These are phyloP conservation scores for Ennomos erosarius DNA, from an alignment of 2,888 invertebrate species.

Conservation along the genomic window DNA sequence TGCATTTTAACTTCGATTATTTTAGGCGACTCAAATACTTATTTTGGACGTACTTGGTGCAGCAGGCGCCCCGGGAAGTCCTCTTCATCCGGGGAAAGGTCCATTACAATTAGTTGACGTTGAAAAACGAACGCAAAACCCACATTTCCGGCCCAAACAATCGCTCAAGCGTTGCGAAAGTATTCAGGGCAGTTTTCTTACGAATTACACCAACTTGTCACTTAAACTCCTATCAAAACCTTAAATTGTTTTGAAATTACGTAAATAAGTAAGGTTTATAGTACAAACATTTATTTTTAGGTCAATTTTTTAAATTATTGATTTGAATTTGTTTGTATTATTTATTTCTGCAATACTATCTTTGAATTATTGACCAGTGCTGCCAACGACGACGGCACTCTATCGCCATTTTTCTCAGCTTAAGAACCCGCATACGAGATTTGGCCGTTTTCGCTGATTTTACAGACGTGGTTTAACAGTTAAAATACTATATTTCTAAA, in stretches of 20 bases:
- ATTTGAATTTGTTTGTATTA: too few relatives aligned
- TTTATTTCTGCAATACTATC: too few relatives aligned
- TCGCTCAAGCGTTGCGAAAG: constrained; percentile 69
- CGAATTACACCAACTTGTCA: constrained; percentile 17
- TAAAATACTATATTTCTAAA: too few relatives aligned
- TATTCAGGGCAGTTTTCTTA: constrained; percentile 6
- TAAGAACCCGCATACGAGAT: too few relatives aligned
- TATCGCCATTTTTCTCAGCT: too few relatives aligned
- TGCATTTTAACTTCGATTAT: constrained; percentile 6
- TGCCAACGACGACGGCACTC: too few relatives aligned
- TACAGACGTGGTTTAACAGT: too few relatives aligned
- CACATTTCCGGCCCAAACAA: constrained; percentile 64
- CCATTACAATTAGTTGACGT: constrained; percentile 69
- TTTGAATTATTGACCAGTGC: too few relatives aligned
- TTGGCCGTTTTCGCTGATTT: too few relatives aligned
- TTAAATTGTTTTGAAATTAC: background rate
- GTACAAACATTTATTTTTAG: too few relatives aligned
- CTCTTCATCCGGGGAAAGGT: constrained; percentile 92
- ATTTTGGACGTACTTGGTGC: constrained; percentile 86
- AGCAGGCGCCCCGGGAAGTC: constrained; percentile 91
- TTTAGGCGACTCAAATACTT: constrained; percentile 3
- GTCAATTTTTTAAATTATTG: too few relatives aligned
- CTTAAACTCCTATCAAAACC: constrained; percentile 21
- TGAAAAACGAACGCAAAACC: constrained; percentile 52
- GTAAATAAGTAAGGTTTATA: background rate